Base-by-base conservation (phyloP, 2,888 invertebrate species). In the Norana najaformis region DNA sequence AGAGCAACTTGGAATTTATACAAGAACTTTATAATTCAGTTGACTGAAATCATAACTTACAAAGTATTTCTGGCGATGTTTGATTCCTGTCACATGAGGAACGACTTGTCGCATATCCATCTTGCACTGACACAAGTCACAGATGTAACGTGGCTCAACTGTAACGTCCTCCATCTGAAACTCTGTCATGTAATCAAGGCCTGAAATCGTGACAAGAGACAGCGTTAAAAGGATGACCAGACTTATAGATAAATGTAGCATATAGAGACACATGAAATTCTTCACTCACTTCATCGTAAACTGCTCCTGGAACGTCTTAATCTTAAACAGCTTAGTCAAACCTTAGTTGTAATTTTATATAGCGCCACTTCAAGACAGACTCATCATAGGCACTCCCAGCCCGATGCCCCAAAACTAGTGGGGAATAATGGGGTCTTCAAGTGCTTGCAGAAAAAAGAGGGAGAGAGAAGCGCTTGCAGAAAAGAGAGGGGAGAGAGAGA, bases 81-180 rank as follows among this genome's bases (percentile, higher is more conserved):
- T 93, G 41, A 91, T 35, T 13, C 93, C 93, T 13, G 91, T 91
- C n/a, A 93, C 36, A 88, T 93, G 93, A 5, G 92, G 88, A 38
- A 92, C 23, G n/a, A 93, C 91, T 0, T 93, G 92, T 18, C 92
- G 91, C 0, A 47, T 89, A 89, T 94, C 94, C 92, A 93, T 93
- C 90, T 93, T 93, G 37, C 93, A 91, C 89, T 93, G 93, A 91
- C 94, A 94, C 88, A 93, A 89, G 89, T 93, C 93, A 92, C 93
- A 93, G 69, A 93, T 92, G 91, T 93, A 94, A 83, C 91, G 83
- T 34, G 91, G 89, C 88, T 88, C 90, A 23, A 89, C 34, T 36
- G 41, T 34, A 6, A 30, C 18, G 30, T 90, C 88, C 47, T 90
- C 88, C 37, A 41, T 34, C 90, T 91, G 91, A 83, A 47, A 91